Base-by-base conservation (phyloP, 2,113 vertebrate genomes). In the Gorsachius goisagi region DNA sequence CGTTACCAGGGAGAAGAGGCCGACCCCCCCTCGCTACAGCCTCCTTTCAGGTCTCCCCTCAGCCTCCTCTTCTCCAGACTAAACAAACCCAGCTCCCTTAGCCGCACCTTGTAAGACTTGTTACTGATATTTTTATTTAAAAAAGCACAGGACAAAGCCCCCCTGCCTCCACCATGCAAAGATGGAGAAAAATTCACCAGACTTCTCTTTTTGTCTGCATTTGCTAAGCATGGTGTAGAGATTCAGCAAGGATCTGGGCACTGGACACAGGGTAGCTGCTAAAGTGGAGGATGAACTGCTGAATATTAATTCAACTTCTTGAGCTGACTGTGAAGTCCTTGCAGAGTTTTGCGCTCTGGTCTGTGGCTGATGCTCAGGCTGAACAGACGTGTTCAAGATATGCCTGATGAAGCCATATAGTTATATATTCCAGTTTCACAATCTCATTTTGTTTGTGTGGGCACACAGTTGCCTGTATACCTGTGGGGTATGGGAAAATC, bases 251-350 rank as follows among this genome's bases (percentile, higher is more conserved):
- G 13, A 4, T 15, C n/a, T 8, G 22, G 45, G 22, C 66, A 2
- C n/a, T 18, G 49, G 64, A 12, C n/a, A 10, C 26, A 2, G 53
- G 2, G 11, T 7, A 6, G 27, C 41, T 52, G 35, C 55, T 50
- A 1, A 35, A 11, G 53, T 6, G 4, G 26, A 55, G 45, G 35
- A 11, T 5, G 32, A 78, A 39, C 9, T 1, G 1, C 9, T 17
- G 49, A 62, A 10, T 9, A 8, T 50, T 55, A 6, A 16, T n/a
- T 55, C 23, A 72, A 9, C 66, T 50, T n/a, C 32, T 33, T 32
- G 50, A 53, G 50, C 56, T 47, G 44, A 5, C 3, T 39, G 28
- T 13, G 19, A 75, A 41, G 33, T 64, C 32, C 60, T 39, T 50
- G 47, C 23, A 7, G 59, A 21, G 19, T 26, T 72, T 41, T 37